Evolutionary conservation across 92 coral and sea anemone genomes (phyloP), one percentile per base, ranked within the genome.

Genomic region (Actinernus sp.): DNA sequence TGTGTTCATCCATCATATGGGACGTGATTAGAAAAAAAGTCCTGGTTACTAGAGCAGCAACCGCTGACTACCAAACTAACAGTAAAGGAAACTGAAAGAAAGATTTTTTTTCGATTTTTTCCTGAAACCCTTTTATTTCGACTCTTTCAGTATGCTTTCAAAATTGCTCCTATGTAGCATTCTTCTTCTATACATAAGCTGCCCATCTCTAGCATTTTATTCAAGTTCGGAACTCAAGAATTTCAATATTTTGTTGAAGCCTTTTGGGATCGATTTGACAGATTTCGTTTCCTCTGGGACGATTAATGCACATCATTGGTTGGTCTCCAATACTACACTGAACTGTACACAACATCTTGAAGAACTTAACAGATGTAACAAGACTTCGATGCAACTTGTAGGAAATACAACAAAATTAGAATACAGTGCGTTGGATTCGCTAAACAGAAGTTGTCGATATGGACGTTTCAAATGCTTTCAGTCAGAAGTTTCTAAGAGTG

Each of bases 391-490:
- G 28, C 9, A 39, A 13, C 21, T 60, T 20, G 23, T 60, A 2
- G 24, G 13, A 41, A 39, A 38, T 14, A 25, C 50, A 21, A 60
- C 67, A 11, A 2, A 7, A 0, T 19, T 19, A 21, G 67, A 60
- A 26, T 27, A 39, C 9, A 25, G 13, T 20, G 22, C 38, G 39
- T 31, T 60, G 23, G 12, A 39, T 60, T 22, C 31, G 12, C 36
- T 40, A 13, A 1, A 20, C 23, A 14, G 17, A 6, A 40, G 40
- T 4, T 60, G 67, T 34, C 11, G 26, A 13, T 34, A 41, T 2
- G 67, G 67, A 24, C 22, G 67, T 7, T 39, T 11, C 20, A 60
- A 21, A 12, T 60, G 67, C 39, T 29, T 60, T 18, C 67, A 60
- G 23, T 26, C 19, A 34, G 49, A 36, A 33, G 50, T 60, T 14